These are phyloP conservation scores for Rhynchonycteris naso DNA, from an alignment of 2,797 vertebrate species.

Conservation along the genomic window DNA sequence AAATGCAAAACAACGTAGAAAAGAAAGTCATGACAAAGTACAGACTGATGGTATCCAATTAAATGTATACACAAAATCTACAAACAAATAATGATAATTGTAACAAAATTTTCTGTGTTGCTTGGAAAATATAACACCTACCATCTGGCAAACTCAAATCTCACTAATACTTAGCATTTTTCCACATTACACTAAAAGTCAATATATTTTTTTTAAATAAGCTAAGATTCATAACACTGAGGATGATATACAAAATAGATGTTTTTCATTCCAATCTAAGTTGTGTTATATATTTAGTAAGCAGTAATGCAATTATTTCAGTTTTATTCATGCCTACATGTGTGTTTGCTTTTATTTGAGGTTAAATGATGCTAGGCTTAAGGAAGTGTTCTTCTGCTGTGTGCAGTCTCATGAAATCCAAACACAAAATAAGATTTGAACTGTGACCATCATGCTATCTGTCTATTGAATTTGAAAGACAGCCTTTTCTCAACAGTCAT, in stretches of 20 bases:
- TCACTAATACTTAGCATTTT: background rate
- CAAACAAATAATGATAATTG: background rate
- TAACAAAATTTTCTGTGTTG: background rate
- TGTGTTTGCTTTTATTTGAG: background rate
- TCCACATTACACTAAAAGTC: background rate
- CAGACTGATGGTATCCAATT: background rate
- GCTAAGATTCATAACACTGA: background rate
- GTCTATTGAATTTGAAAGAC: background rate
- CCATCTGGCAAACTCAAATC: background rate
- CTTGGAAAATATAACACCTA: slow-evolving; percentile 16
- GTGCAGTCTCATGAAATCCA: background rate
- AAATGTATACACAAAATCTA: background rate
- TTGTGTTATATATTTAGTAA: background rate
- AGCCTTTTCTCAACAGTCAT: background rate
- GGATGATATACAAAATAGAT: background rate
- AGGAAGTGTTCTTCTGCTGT: background rate
- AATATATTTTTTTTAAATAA: background rate
- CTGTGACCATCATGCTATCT: background rate
- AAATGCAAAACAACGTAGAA: background rate
- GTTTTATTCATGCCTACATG: background rate
- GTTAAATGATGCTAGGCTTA: background rate
- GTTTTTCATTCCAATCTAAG: background rate
- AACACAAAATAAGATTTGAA: background rate
- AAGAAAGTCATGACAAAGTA: background rate
- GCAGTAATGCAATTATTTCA: background rate